phyloP scores from a whole-genome alignment of 2,113 vertebrate species.

The Crotalus viridis region DNA sequence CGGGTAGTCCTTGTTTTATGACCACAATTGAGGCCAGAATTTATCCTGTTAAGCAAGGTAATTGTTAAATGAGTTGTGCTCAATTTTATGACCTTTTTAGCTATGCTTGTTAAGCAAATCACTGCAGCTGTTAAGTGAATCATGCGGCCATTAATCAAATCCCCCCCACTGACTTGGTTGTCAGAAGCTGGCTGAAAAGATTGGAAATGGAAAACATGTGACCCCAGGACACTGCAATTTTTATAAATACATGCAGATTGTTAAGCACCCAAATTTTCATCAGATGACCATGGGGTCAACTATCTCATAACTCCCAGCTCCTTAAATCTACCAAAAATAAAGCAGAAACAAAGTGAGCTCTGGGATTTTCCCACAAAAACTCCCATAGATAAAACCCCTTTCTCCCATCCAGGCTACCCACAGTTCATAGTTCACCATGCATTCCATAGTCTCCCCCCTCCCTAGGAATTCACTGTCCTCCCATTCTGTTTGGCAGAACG shows the following conservation, averaged over 20 bases:
- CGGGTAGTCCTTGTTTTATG: neutral
- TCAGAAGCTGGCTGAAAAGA: neutral
- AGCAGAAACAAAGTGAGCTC: too few relatives aligned
- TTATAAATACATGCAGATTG: neutral
- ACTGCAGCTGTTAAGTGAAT: neutral
- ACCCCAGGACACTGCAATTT: neutral
- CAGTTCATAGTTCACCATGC: too few relatives aligned
- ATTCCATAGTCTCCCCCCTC: too few relatives aligned
- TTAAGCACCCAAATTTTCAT: neutral
- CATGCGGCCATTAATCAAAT: neutral
- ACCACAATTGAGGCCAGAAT: neutral
- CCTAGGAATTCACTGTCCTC: too few relatives aligned
- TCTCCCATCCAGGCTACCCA: too few relatives aligned
- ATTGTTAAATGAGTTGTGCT: neutral
- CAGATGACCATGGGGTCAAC: neutral
- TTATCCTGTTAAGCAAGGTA: neutral
- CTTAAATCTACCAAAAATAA: too few relatives aligned
- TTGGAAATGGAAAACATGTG: neutral
- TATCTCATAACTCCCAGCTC: too few relatives aligned
- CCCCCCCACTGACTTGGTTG: too few relatives aligned
- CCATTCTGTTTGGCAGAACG: too few relatives aligned
- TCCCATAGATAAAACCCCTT: too few relatives aligned
- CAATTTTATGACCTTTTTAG: neutral
- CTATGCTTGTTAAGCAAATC: neutral
- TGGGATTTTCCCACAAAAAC: too few relatives aligned